A percentile compares a stretch with the other conserved stretches of the same genome.
Evolutionary conservation across 92 coral and sea anemone species (phyloP).

Genomic region (Parazoanthus darwini): DNA sequence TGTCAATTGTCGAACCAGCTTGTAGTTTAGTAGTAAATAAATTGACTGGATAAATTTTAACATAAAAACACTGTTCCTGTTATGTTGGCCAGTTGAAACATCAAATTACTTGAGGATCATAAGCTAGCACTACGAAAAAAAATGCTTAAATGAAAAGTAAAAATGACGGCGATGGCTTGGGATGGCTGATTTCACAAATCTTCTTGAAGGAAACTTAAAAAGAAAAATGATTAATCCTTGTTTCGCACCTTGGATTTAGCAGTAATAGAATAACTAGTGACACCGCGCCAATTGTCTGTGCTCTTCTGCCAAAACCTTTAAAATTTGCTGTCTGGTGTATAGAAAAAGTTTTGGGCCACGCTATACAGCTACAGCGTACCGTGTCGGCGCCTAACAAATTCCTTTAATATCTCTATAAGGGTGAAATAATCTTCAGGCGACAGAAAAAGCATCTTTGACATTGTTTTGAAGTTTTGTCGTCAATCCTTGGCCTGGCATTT

Average conservation of each 20-base stretch:
- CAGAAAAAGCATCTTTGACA: not conserved
- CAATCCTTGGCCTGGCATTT: not conserved
- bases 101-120: not conserved
- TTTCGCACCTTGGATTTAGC: no score
- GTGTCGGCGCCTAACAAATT: not conserved
- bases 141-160: no score
- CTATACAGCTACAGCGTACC: no score
- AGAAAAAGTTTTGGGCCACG: not conserved
- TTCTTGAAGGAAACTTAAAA: no score
- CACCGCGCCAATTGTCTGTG: not conserved
- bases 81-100: not conserved
- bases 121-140: not conserved
- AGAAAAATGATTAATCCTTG: no score
- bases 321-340: not conserved
- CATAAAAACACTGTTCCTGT: not conserved
- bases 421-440: not conserved
- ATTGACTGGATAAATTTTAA: no score
- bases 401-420: not conserved
- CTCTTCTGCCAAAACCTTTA: not conserved
- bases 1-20: not conserved
- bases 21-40: not conserved
- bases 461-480: not conserved
- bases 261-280: no score
- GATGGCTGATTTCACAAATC: not conserved
- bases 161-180: no score